These are phyloP conservation scores for Ormyrus labotus DNA, from an alignment of 2,888 invertebrate species.

Conservation along the genomic window DNA sequence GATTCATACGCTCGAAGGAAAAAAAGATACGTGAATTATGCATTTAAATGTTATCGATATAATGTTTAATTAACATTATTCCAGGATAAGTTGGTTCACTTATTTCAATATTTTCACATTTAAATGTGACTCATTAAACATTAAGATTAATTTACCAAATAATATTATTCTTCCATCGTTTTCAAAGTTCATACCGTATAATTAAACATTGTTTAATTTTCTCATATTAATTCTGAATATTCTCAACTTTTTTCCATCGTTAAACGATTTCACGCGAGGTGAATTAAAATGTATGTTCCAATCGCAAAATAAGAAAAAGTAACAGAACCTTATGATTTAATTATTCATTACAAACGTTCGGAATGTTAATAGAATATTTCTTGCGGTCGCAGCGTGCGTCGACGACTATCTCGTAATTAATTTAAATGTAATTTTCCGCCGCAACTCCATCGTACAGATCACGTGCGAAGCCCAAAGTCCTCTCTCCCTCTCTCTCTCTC, in stretches of 20 bases:
- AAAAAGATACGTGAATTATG: not conserved
- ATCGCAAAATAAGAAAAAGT: no score
- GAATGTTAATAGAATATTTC: slow-evolving; percentile 51
- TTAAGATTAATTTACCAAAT: no score
- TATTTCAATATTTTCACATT: not conserved
- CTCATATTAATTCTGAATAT: no score
- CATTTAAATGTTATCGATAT: slow-evolving; percentile 2
- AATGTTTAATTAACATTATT: not conserved
- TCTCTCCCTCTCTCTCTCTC: no score
- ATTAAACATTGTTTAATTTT: no score
- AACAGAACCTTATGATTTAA: slow-evolving; percentile 25
- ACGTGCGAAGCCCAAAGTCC: not conserved
- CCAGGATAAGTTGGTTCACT: not conserved
- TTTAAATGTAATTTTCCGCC: slow-evolving; percentile 45
- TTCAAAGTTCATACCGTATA: no score
- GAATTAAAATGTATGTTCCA: no score
- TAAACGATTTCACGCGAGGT: no score
- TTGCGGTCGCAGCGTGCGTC: not conserved
- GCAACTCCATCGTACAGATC: not conserved
- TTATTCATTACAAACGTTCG: slow-evolving; percentile 32
- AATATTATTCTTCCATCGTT: no score
- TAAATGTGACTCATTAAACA: no score
- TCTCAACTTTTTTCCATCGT: no score
- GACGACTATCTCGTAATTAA: slow-evolving; percentile 20
- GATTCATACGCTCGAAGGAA: slow-evolving; percentile 12